Evolutionary conservation across 35 echinoderm and acorn worm species (phyloP).

Genomic region (Ophioderma brevispina): DNA sequence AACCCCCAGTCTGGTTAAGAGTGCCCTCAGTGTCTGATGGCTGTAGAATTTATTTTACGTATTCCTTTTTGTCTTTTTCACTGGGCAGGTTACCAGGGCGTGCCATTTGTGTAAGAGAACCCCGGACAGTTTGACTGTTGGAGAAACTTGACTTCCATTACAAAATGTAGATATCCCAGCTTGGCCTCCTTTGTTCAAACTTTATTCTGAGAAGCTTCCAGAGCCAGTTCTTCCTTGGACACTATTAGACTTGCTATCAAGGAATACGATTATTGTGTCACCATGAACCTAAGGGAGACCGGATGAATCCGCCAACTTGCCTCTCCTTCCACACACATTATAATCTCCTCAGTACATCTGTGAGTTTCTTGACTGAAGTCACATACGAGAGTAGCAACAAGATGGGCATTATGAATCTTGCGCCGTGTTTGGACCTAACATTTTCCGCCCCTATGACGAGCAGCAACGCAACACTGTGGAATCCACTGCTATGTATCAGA

Average conservation of each 20-base stretch:
- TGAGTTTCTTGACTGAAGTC: constrained; percentile 79
- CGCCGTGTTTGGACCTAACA: constrained; percentile 97
- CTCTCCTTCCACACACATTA: constrained; percentile 82
- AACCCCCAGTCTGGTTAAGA: too few species aligned
- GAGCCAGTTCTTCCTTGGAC: constrained; percentile 93
- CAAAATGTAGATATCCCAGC: constrained; percentile 81
- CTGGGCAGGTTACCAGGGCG: constrained; percentile 81
- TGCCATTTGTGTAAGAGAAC: constrained; percentile 70
- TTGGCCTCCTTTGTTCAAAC: constrained; percentile 85
- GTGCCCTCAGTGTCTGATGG: too few species aligned
- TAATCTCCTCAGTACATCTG: constrained; percentile 89
- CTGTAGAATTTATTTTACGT: too few species aligned
- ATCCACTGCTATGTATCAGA: constrained; percentile 79
- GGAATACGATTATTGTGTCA: constrained; percentile 60
- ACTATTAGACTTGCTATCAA: constrained; percentile 77
- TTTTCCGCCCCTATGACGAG: constrained; percentile 73
- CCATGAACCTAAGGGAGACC: constrained; percentile 52
- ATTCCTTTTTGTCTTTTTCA: constrained; percentile 5
- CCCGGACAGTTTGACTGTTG: constrained; percentile 83
- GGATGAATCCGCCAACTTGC: constrained; percentile 86
- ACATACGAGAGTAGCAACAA: constrained; percentile 83
- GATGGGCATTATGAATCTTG: constrained; percentile 87
- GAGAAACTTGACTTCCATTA: constrained; percentile 82
- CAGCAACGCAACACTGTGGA: constrained; percentile 75
- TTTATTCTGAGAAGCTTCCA: constrained; percentile 80